phyloP scores from a whole-genome alignment of 2,888 invertebrate species.

The Subacronicta megacephala region DNA sequence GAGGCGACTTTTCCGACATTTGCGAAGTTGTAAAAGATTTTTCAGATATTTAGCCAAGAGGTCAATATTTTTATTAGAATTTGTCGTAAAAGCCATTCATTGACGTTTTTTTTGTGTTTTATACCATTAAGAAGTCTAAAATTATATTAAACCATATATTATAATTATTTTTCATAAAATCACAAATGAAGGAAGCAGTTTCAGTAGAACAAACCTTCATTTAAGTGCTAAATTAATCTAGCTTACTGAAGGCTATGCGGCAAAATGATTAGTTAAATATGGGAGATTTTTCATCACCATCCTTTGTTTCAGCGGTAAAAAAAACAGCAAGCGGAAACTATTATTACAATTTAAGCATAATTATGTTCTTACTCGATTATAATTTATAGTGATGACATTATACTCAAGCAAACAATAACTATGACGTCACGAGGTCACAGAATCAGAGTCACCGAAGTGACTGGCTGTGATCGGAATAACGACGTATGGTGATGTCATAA shows the following conservation, averaged over 20 bases:
- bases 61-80: too few species aligned
- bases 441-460: slow-evolving; percentile 38
- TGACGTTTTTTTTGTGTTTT: too few species aligned
- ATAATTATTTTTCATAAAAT: too few species aligned
- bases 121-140: too few species aligned
- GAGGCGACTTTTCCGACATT: too few species aligned
- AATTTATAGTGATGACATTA: neutral
- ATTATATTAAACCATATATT: too few species aligned
- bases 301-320: neutral
- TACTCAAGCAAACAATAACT: slow-evolving; percentile 4
- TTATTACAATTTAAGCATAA: neutral
- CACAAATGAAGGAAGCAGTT: too few species aligned
- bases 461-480: slow-evolving; percentile 56
- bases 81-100: too few species aligned
- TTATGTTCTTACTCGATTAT: neutral
- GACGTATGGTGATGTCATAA: slow-evolving; percentile 57
- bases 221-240: neutral
- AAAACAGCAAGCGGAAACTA: neutral
- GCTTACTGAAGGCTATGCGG: neutral
- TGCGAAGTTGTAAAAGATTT: too few species aligned
- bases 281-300: neutral
- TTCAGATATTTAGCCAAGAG: too few species aligned
- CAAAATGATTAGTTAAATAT: neutral
- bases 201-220: neutral
- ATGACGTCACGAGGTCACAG: slow-evolving; percentile 39